phyloP scores from a whole-genome alignment of 2,797 vertebrate species.

The Peromyscus melanophrys region DNA sequence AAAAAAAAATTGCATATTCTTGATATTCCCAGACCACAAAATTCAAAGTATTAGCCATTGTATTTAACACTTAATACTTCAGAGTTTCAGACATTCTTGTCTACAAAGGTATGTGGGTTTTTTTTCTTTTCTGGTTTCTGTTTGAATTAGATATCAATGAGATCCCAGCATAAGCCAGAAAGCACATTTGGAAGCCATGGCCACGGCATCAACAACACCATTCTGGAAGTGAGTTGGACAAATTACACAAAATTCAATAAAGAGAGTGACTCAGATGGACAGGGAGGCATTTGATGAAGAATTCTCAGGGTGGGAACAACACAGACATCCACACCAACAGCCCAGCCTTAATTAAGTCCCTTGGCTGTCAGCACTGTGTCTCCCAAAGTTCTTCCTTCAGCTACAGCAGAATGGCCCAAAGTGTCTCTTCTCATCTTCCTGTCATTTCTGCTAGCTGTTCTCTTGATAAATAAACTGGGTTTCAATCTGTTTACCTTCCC shows the following conservation, averaged over 20 bases:
- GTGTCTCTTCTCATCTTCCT: conserved; percentile 29
- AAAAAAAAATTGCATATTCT: not conserved
- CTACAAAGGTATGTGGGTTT: not conserved
- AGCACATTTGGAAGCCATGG: not conserved
- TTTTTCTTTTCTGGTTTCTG: conserved; percentile 8
- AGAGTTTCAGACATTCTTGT: conserved; percentile 25
- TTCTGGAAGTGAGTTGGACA: not conserved
- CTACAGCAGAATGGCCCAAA: conserved; percentile 5
- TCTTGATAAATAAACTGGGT: not conserved
- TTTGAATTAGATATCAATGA: conserved; percentile 46
- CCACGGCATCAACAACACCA: not conserved
- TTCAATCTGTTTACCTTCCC: conserved; percentile 62
- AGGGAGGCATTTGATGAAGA: conserved; percentile 1
- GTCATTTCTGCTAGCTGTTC: conserved; percentile 46
- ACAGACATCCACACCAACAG: not conserved
- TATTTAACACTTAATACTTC: not conserved
- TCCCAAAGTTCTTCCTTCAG: conserved; percentile 42
- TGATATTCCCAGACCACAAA: conserved; percentile 9
- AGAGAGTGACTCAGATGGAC: not conserved
- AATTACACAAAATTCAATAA: conserved; percentile 52
- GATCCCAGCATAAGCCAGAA: not conserved
- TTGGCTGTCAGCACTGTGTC: not conserved
- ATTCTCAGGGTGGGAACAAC: not conserved
- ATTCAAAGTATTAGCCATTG: not conserved
- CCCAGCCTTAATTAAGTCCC: conserved; percentile 48